Conservation (phyloP, 2,797 vertebrate genomes). For the Melanotaenia pygmaea region DNA sequence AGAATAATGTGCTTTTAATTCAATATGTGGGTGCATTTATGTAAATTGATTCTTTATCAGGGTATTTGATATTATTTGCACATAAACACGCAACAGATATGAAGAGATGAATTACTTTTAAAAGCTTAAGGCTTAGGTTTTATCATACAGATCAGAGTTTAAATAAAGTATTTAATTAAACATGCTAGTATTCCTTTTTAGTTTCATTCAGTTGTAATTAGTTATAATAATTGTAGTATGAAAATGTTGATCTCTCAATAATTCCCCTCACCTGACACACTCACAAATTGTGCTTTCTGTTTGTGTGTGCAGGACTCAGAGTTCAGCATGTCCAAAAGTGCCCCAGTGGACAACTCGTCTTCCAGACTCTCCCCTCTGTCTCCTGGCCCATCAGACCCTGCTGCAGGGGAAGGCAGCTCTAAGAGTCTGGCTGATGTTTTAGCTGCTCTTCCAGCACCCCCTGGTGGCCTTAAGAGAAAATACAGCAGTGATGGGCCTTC, state of each 20-base stretch:
- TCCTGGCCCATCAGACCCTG: constrained; percentile 60
- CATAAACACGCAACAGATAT: not conserved
- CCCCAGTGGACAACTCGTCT: constrained; percentile 70
- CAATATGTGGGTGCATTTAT: not conserved
- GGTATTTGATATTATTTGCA: not conserved
- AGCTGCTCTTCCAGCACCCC: constrained; percentile 74
- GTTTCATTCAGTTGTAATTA: not conserved
- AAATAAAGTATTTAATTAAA: not conserved
- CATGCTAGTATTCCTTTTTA: not conserved
- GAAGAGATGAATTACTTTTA: not conserved
- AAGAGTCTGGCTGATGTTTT: constrained; percentile 82
- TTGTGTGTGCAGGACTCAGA: constrained; percentile 70
- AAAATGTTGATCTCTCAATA: too few species aligned
- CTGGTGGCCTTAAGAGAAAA: constrained; percentile 86
- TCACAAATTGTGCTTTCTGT: constrained; percentile 1
- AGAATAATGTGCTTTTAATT: not conserved
- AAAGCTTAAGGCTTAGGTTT: not conserved
- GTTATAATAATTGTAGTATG: too few species aligned
- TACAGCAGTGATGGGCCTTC: constrained; percentile 69
- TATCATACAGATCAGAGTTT: not conserved
- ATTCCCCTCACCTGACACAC: not conserved
- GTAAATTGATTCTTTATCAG: not conserved
- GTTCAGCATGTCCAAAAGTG: constrained; percentile 80
- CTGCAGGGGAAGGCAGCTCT: constrained; percentile 71
- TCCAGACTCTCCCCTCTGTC: constrained; percentile 36